Evolutionary conservation across 2,888 invertebrate genomes (phyloP).

Genomic region (Cyrtodaria siliqua): DNA sequence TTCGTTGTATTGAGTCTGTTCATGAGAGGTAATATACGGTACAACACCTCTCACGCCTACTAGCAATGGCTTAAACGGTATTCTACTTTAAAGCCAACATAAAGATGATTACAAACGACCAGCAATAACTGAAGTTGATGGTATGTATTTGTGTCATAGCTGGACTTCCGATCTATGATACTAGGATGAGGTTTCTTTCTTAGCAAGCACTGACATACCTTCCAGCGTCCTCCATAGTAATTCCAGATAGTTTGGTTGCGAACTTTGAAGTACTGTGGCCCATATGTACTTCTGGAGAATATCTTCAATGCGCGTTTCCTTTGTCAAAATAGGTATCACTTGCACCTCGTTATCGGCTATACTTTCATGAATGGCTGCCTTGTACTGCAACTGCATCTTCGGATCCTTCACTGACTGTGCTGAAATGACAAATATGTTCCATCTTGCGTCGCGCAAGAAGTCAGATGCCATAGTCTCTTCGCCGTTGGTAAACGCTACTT

Average conservation of each 20-base stretch:
- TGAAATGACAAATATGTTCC: constrained; percentile 50
- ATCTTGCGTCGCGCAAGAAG: constrained; percentile 29
- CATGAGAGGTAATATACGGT: no score
- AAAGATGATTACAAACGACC: no score
- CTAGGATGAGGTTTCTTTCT: no score
- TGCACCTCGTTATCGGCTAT: constrained; percentile 32
- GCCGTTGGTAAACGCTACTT: constrained; percentile 24
- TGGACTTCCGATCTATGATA: no score
- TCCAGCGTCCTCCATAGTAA: constrained; percentile 40
- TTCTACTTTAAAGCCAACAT: no score
- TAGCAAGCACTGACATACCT: no score
- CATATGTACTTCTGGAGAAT: constrained; percentile 32
- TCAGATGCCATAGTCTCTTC: neutral
- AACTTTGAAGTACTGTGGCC: constrained; percentile 33
- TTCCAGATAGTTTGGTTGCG: constrained; percentile 27
- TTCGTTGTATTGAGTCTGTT: no score
- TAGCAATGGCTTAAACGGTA: no score
- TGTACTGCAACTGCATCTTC: constrained; percentile 5
- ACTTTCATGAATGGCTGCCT: constrained; percentile 23
- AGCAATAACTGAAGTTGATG: no score
- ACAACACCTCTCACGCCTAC: no score
- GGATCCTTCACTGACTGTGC: constrained; percentile 17
- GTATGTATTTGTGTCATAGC: no score
- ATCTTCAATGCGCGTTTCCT: constrained; percentile 26
- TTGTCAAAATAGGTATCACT: constrained; percentile 45